Evolutionary conservation across 2,797 vertebrate species (phyloP), one percentile per base, ranked within the genome.

Genomic region (Denticeps clupeoides): DNA sequence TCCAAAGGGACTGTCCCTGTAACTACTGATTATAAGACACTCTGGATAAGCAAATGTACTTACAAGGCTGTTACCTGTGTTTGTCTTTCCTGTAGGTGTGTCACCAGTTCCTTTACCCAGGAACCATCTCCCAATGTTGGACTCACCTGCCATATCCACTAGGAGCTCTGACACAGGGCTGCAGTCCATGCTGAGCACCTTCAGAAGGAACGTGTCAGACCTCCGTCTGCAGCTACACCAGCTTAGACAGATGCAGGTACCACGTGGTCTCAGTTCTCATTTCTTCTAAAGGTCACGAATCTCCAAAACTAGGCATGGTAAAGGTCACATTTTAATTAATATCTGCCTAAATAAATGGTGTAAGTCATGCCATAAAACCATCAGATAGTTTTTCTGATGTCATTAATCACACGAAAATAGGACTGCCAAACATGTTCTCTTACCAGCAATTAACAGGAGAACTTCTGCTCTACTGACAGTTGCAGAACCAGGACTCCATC

Each of bases 211-310:
- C 0, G 82, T 93, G 62, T 76, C 73, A 0, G 87, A 89, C 9
- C 86, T 97, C 46, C 75, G 87, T 9, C 66, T 83, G 38, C 90
- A 95, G 66, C 82, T 97, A 49, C 82, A 83, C 37, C 87, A 91
- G 59, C 89, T 97, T 75, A 77, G 82, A 57, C 80, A 87, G 58
- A 70, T 87, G 33, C 90, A 97, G 89, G 91, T 89, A 59, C 7
- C 8, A 11, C 23, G 22, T 11, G 21, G 33, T 28, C 13, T 32
- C 44, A 27, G 9, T 3, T 4, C n/a, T 13, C 12, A 26, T 7
- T 18, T 6, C n/a, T 40, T 43, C 19, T 10, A 13, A 18, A 19
- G 18, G 16, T n/a, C 19, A 15, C 15, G 10, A 5, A 16, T 3
- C 19, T n/a, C n/a, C n/a, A n/a, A n/a, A n/a, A n/a, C n/a, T n/a